Conservation (phyloP, 2,888 invertebrate species). For the Mayetiola destructor region DNA sequence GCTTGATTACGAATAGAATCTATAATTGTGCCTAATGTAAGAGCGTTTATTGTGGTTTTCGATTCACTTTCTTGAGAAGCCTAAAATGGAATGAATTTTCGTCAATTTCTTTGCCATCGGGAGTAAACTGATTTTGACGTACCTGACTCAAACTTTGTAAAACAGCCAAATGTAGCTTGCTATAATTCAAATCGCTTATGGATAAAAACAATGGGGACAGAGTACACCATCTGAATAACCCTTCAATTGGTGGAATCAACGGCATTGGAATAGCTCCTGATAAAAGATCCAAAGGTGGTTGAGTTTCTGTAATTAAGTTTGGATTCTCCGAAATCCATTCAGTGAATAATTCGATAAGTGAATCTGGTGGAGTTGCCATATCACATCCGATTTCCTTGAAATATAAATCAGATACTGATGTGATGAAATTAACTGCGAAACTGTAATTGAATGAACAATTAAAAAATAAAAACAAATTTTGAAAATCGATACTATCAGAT, state of each 20-base stretch:
- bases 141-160: conserved; percentile 48
- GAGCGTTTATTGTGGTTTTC: conserved; percentile 49
- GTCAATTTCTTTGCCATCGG: too few relatives aligned
- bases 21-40: conserved; percentile 42
- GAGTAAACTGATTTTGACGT: not conserved
- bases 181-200: conserved; percentile 35
- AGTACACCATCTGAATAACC: conserved; percentile 63
- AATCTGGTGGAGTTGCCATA: conserved; percentile 44
- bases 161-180: conserved; percentile 52
- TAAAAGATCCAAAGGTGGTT: conserved; percentile 51
- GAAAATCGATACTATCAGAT: not conserved
- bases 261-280: conserved; percentile 73
- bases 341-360: conserved; percentile 51
- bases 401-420: conserved; percentile 70
- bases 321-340: conserved; percentile 55
- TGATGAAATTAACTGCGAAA: conserved; percentile 77
- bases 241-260: conserved; percentile 64
- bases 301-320: conserved; percentile 51
- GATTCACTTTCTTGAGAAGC: conserved; percentile 22
- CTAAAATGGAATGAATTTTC: not conserved
- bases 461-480: not conserved
- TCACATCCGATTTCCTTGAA: conserved; percentile 33
- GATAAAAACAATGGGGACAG: conserved; percentile 44
- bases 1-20: conserved; percentile 37
- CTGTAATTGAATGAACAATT: conserved; percentile 25